These are phyloP conservation scores for Exocentrus adspersus DNA, from an alignment of 2,888 invertebrate species.

Conservation along the genomic window DNA sequence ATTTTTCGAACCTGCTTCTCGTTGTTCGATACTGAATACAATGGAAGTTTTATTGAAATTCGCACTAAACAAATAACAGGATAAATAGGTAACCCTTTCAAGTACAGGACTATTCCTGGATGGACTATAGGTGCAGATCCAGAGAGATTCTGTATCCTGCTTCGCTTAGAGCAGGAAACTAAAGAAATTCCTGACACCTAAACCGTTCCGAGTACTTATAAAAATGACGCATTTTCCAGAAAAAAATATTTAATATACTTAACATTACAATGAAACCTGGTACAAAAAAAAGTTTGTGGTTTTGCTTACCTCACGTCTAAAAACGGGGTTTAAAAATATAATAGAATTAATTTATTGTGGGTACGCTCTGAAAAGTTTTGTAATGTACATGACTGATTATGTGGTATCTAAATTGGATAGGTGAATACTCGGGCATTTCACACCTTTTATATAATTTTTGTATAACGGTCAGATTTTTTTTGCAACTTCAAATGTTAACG, in stretches of 20 bases:
- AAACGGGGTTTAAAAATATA: constrained; percentile 24
- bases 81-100: too few species aligned
- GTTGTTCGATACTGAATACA: constrained; percentile 7
- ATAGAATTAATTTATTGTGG: constrained; percentile 28
- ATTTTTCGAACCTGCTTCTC: constrained; percentile 9
- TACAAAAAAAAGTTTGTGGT: constrained; percentile 17
- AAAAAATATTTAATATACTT: not conserved
- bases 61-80: too few species aligned
- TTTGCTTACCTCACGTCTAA: constrained; percentile 15
- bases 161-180: too few species aligned
- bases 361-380: constrained; percentile 25
- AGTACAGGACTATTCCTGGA: too few species aligned
- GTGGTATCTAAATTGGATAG: constrained; percentile 19
- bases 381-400: constrained; percentile 21
- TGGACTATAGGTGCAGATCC: too few species aligned
- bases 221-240: not conserved
- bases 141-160: too few species aligned
- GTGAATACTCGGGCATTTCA: constrained; percentile 22
- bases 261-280: not conserved
- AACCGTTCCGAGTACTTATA: not conserved
- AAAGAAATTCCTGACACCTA: too few species aligned
- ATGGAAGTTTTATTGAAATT: not conserved
- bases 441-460: constrained; percentile 19
- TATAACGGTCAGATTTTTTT: not conserved
- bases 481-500: not conserved